Evolutionary conservation across 2,888 invertebrate genomes (phyloP), one percentile per base, ranked within the genome.

Genomic region (Epiblema foenella): DNA sequence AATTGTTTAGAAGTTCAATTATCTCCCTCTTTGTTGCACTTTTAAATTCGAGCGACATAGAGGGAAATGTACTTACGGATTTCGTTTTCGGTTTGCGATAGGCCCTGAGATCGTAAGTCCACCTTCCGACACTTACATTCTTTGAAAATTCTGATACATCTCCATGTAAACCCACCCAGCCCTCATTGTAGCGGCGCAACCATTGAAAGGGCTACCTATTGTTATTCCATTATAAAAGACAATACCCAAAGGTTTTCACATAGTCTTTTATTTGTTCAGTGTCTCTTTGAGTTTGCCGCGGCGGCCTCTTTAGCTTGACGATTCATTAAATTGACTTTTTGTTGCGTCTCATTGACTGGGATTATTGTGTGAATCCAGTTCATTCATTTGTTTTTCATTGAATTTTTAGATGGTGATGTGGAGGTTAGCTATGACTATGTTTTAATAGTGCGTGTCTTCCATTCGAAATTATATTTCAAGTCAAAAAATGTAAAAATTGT

Each of bases 121-220:
- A 33, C 0, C 33, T 33, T 8, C 9, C 33, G 2, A 33, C 33
- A 8, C 33, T 5, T 8, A 33, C 33, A 0, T n/a, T 33, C 5
- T 33, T 33, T 29, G 11, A 39, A 60, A 60, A 58, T 20, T 8
- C 18, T 60, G 18, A 42, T 20, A n/a, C n/a, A 68, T 65, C 75
- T 54, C 54, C 86, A 88, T 91, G 83, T 84, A 83, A 80, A 20
- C 88, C 80, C 1, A 39, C 73, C 76, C 69, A 65, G 70, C 58
- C 79, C 83, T 90, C 89, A 91, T 92, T 93, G 92, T 92, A 91
- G 89, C 91, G 93, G 93, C 92, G 83, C 83, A 83, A 76, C 91
- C 92, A 92, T 91, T 93, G 93, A 93, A 92, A 86, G 81, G 83
- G 88, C 93, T 92, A 92, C 93, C 93, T 93, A 93, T 93, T 93